Base-by-base conservation (phyloP, 2,113 vertebrate species). In the Spheniscus mendiculus region DNA sequence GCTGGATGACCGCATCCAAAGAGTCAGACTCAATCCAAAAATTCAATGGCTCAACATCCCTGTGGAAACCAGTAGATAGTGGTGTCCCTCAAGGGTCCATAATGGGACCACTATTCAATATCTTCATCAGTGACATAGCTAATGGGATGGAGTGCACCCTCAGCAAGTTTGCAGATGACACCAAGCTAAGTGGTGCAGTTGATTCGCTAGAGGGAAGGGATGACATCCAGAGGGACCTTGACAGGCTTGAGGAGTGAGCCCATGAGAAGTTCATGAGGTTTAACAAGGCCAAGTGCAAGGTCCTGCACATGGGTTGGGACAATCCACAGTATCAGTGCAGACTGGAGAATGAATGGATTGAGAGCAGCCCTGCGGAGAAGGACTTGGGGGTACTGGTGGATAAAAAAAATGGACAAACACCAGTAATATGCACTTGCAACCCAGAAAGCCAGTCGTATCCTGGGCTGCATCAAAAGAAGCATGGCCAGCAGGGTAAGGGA, bases 361-460 rank as follows among this genome's bases (percentile, higher is more conserved):
- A 50, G 12, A 49, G 27, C 17, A 40, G 29, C 4, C 21, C 13
- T 26, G 29, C 1, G 1, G 10, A 55, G 9, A 18, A 53, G 34
- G 9, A 62, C 26, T 52, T 14, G 8, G 0, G 0, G 12, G 5
- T 34, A 22, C 5, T 30, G 17, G 9, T 52, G 23, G 10, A 42
- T 12, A 20, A 72, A 67, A 67, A 50, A 16, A 13, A 0, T 44
- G 15, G 29, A 47, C 52, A 69, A 5, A 12, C 4, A 18, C 7
- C 11, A 40, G n/a, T 11, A 62, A 38, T 5, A 4, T 40, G 7
- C 15, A 76, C 52, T 32, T 58, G 22, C 26, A 73, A 5, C 5
- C 17, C 32, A 55, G 32, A 74, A 74, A 22, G 9, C 8, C 6
- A 53, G 7, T 3, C 2, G 3, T 22, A 34, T 52, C 29, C 45